Conservation (phyloP, 2,888 invertebrate genomes). For the Pyralis farinalis region DNA sequence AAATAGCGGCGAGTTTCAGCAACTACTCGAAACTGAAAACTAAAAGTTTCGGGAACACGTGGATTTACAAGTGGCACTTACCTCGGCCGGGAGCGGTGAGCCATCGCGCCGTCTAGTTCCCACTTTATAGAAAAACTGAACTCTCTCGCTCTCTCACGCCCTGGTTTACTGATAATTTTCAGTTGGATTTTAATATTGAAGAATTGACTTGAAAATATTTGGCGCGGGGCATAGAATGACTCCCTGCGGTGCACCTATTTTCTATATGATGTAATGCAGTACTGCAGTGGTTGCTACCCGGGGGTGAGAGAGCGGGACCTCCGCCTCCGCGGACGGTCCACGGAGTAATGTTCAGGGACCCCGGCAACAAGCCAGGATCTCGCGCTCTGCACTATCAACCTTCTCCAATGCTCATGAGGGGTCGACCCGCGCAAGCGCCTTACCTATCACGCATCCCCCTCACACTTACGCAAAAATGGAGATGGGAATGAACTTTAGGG, state of each 20-base stretch:
- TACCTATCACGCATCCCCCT: constrained; percentile 41
- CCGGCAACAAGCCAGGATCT: constrained; percentile 68
- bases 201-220: constrained; percentile 14
- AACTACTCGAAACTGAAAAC: constrained; percentile 40
- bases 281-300: constrained; percentile 37
- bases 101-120: constrained; percentile 74
- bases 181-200: constrained; percentile 16
- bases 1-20: constrained; percentile 25
- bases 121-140: constrained; percentile 64
- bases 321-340: constrained; percentile 74
- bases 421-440: constrained; percentile 70
- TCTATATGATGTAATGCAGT: constrained; percentile 30
- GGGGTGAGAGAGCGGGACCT: constrained; percentile 76
- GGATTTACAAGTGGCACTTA: constrained; percentile 68
- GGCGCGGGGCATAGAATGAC: constrained; percentile 20
- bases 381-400: constrained; percentile 63
- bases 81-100: constrained; percentile 65
- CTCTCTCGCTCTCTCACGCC: constrained; percentile 75
- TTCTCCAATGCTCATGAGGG: constrained; percentile 68
- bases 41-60: constrained; percentile 64
- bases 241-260: constrained; percentile 36
- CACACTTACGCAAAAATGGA: constrained; percentile 38
- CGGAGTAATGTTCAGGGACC: constrained; percentile 68
- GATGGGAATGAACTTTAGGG: constrained; percentile 61
- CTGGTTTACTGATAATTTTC: constrained; percentile 40